Evolutionary conservation across 2,113 vertebrate species (phyloP), one percentile per base, ranked within the genome.

Genomic region (Dendropsophus ebraccatus): DNA sequence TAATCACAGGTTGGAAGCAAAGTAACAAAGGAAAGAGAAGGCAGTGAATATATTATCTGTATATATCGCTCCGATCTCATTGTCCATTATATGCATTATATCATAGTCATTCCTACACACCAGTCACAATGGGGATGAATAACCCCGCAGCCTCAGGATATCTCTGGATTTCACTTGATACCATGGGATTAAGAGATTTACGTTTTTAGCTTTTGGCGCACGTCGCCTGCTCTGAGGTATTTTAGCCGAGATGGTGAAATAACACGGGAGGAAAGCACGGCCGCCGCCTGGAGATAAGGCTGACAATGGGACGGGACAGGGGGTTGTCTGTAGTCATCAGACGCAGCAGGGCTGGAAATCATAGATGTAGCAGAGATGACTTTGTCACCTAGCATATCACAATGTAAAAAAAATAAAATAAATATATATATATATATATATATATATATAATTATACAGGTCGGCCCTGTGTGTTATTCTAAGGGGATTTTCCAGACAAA

Each of bases 1-100:
- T 45, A 35, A 82, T 37, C 1, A 16, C 79, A 81, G 41, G 67
- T 65, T 65, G 80, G 50, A 82, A 82, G 52, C 14, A 70, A 45
- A 67, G 50, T n/a, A 72, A 72, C 28, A 23, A 37, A 72, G 13
- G 47, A 37, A 72, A 7, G 47, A 70, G 41, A 49, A 37, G 54
- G 21, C 28, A 11, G 45, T 11, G 28, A 70, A 69, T 8, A 28
- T 19, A 69, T 35, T 69, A 37, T 69, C 17, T 69, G 60, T 19
- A 0, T 35, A 69, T 69, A 69, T 19, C 30, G 30, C 4, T 5
- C n/a, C 17, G 16, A 14, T 1, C 60, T 65, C 60, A 14, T 65
- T 28, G 13, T 30, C 16, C 60, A n/a, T n/a, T n/a, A n/a, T n/a
- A n/a, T n/a, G 12, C 60, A 1, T 30, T 30, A 65, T 28, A 9